Base-by-base conservation (phyloP, 1,140 invertebrate genomes). In the Pinna nobilis region DNA sequence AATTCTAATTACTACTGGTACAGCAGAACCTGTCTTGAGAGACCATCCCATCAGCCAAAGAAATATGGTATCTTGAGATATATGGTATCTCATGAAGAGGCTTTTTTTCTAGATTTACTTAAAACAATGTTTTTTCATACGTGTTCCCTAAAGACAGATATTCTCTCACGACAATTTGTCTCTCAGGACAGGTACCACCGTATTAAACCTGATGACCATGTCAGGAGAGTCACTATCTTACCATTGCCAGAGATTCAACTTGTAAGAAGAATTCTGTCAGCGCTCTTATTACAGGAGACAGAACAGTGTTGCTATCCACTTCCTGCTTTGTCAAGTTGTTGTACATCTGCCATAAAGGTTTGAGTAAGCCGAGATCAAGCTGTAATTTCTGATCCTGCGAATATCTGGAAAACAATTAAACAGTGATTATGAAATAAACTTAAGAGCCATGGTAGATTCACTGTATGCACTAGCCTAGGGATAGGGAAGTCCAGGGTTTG, bases 181-280 rank as follows among this genome's bases (percentile, higher is more conserved):
- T n/a, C n/a, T n/a, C n/a, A n/a, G n/a, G 18, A 13, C 35, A 37
- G 30, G 7, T 37, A n/a, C n/a, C 9, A 39, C 2, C 4, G 20
- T 65, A 18, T n/a, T n/a, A n/a, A n/a, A n/a, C n/a, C n/a, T n/a
- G n/a, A n/a, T n/a, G 15, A 2, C 20, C 30, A 37, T 20, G 35
- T 5, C n/a, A 35, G 20, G 0, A 55, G 30, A 68, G 32, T 35
- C 35, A 28, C 53, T 13, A 63, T 84, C 85, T 81, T 66, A 88
- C 87, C 76, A 84, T 66, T 9, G 86, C 86, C 23, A 87, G 74
- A 61, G 86, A 84, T 74, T 88, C 87, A 30, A 84, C 83, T 18
- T 83, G 78, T 9, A 88, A 78, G 78, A 88, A 88, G 32, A 88
- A 79, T 67, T 88, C 85, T 15, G 87, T 88, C 2, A 88, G 75